A percentile compares a stretch with the other conserved stretches of the same genome.
Evolutionary conservation across 2,797 vertebrate genomes (phyloP).

Genomic region (Leptatherina wallacei): DNA sequence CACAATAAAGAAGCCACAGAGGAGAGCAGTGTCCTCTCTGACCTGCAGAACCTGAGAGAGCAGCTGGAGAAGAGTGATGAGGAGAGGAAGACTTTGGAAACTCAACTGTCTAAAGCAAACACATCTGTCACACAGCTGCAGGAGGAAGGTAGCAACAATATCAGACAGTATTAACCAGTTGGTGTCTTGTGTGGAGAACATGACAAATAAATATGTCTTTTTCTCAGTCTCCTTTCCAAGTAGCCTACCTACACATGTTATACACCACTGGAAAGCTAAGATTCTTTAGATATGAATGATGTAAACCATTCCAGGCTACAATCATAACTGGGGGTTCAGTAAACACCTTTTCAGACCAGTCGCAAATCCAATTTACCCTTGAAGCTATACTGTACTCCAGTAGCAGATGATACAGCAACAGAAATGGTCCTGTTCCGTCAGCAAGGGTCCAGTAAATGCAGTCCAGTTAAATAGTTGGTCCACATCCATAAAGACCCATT

Average conservation of each 20-base stretch:
- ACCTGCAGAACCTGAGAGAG: slow-evolving; percentile 65
- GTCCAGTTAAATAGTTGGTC: too few relatives aligned
- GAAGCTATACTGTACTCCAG: too few relatives aligned
- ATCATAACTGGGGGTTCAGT: neutral
- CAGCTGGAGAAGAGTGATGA: slow-evolving; percentile 64
- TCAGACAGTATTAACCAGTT: neutral
- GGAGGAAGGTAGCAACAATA: slow-evolving; percentile 72
- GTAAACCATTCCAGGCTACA: neutral
- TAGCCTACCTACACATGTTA: too few relatives aligned
- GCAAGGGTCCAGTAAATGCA: too few relatives aligned
- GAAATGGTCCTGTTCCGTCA: too few relatives aligned
- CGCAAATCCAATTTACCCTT: too few relatives aligned
- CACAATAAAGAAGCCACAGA: slow-evolving; percentile 52
- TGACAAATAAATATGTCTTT: neutral
- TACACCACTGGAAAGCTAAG: neutral
- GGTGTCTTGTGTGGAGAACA: neutral
- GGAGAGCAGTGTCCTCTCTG: slow-evolving; percentile 39
- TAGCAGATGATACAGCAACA: too few relatives aligned
- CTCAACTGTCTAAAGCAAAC: slow-evolving; percentile 64
- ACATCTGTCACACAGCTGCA: slow-evolving; percentile 56
- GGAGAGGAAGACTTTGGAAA: slow-evolving; percentile 59
- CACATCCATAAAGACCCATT: too few relatives aligned
- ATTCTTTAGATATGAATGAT: neutral
- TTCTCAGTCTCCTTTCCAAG: neutral
- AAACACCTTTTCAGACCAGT: too few relatives aligned